Evolutionary conservation across 2,113 vertebrate genomes (phyloP).

Genomic region (Pseudolaguvia tuberculata): DNA sequence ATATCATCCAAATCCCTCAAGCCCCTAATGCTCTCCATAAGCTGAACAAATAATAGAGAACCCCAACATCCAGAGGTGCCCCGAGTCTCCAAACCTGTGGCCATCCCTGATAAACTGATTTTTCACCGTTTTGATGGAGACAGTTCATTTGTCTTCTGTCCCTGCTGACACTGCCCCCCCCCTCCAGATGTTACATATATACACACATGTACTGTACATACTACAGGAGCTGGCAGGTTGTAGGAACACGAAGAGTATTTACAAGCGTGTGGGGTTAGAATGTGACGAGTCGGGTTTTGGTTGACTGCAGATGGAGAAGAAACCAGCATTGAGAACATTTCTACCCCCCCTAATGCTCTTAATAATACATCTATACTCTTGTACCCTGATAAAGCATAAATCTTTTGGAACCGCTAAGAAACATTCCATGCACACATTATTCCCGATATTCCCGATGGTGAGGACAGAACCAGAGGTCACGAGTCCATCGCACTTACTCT

Average conservation of each 20-base stretch:
- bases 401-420: neutral
- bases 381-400: neutral
- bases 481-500: no score
- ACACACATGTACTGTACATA: neutral
- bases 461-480: no score
- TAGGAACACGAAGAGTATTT: neutral
- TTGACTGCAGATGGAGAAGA: neutral
- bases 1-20: neutral
- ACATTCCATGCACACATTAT: neutral
- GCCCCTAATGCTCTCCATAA: slow-evolving; percentile 21
- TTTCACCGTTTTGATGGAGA: slow-evolving; percentile 10
- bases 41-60: neutral
- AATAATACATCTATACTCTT: neutral
- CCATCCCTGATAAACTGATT: slow-evolving; percentile 5
- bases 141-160: slow-evolving; percentile 4
- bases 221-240: neutral
- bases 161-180: neutral
- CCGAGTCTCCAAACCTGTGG: neutral
- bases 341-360: neutral
- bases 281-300: neutral
- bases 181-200: neutral
- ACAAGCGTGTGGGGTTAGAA: neutral
- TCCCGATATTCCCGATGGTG: no score
- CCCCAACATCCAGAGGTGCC: neutral
- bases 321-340: neutral